These are phyloP conservation scores for Drosophila eohydei DNA, from an alignment of 2,888 invertebrate species.

Conservation along the genomic window DNA sequence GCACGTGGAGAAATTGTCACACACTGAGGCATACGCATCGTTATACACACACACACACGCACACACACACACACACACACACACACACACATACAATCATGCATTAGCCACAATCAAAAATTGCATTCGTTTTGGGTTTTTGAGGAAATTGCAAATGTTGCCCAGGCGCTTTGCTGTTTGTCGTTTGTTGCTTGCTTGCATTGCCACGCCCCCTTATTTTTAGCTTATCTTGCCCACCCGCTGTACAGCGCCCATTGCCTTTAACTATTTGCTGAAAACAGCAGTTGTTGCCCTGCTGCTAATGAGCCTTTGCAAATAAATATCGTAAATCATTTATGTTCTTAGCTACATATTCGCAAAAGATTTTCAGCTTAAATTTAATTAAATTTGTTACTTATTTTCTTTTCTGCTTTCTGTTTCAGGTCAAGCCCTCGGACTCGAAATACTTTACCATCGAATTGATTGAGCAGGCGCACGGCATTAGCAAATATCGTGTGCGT, in stretches of 20 bases:
- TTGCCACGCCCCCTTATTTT: background rate
- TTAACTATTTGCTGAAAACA: background rate
- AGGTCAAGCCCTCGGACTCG: constrained; percentile 84
- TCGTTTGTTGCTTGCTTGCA: constrained; percentile 2
- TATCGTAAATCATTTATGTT: constrained; percentile 11
- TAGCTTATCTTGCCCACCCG: background rate
- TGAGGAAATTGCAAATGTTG: constrained; percentile 36
- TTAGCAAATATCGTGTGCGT: constrained; percentile 82
- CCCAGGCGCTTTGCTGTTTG: constrained; percentile 6
- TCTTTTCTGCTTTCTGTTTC: constrained; percentile 14
- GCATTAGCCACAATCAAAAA: constrained; percentile 19
- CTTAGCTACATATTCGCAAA: too few relatives aligned
- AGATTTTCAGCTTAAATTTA: constrained; percentile 13
- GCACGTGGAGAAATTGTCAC: constrained; percentile 29
- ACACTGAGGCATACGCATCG: constrained; percentile 2
- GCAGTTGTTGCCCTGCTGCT: constrained; percentile 13
- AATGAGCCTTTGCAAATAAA: constrained; percentile 30
- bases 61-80: constrained; percentile 2
- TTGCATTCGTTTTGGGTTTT: constrained; percentile 19
- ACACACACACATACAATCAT: constrained; percentile 2
- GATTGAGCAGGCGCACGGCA: constrained; percentile 81
- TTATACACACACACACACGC: constrained; percentile 9
- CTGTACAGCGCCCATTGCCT: background rate
- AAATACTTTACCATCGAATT: constrained; percentile 78
- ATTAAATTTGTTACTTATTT: constrained; percentile 11